Conservation (phyloP, 2,113 vertebrate genomes). For the Edolisoma coerulescens region DNA sequence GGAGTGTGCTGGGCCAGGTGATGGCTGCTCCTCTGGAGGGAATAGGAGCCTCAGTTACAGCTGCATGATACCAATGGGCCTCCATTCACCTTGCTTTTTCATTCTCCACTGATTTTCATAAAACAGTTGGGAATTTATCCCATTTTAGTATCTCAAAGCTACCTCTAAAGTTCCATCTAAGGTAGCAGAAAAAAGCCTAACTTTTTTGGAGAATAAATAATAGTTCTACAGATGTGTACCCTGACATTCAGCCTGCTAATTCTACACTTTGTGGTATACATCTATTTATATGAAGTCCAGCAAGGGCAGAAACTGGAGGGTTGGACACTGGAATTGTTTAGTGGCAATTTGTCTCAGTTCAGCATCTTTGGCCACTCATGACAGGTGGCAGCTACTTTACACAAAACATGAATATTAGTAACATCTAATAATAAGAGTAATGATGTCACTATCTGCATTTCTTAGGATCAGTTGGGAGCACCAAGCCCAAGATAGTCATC, state of each 20-base stretch:
- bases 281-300: neutral
- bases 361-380: neutral
- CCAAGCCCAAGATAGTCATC: neutral
- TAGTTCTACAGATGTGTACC: neutral
- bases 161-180: neutral
- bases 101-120: neutral
- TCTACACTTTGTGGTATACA: neutral
- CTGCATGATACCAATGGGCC: rapidly evolving
- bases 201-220: neutral
- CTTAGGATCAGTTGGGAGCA: neutral
- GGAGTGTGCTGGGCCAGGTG: neutral
- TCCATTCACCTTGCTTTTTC: neutral
- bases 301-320: neutral
- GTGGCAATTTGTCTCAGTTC: neutral
- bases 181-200: neutral
- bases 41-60: neutral
- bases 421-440: neutral
- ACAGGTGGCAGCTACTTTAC: neutral
- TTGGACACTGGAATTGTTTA: neutral
- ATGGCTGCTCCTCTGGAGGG: neutral
- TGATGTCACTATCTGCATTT: neutral
- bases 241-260: neutral
- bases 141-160: neutral
- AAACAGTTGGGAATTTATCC: neutral
- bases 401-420: neutral